Conservation (phyloP, 2,113 vertebrate genomes). For the Laticauda laticaudata region DNA sequence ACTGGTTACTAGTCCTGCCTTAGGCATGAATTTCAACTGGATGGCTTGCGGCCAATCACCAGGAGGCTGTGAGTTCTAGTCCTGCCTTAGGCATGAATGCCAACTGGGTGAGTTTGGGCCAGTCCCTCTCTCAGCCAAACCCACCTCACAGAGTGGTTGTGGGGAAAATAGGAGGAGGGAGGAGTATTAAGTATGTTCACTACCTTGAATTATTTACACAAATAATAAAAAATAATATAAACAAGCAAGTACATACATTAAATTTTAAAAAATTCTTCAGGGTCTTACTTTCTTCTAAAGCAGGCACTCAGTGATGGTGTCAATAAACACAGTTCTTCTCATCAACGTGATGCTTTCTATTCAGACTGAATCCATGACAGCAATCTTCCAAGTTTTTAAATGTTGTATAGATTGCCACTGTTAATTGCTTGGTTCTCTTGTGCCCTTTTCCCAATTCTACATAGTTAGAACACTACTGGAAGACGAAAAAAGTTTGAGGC, state of each 20-base stretch:
- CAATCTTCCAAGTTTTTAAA: not conserved
- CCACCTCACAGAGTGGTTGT: not conserved
- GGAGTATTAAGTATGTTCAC: not conserved
- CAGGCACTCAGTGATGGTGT: not conserved
- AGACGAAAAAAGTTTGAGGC: fast-evolving
- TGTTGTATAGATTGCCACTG: not conserved
- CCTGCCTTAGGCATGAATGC: not conserved
- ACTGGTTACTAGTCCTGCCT: too few relatives aligned
- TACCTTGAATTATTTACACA: not conserved
- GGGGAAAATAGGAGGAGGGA: not conserved
- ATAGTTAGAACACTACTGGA: not conserved
- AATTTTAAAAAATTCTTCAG: not conserved
- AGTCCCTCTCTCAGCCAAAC: not conserved
- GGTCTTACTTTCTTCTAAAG: not conserved
- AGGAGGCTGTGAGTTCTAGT: not conserved
- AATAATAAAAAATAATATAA: not conserved
- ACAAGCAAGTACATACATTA: not conserved
- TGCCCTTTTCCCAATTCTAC: not conserved
- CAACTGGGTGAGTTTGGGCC: not conserved
- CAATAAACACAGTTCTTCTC: not conserved
- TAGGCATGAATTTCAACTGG: too few relatives aligned
- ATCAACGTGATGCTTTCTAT: not conserved
- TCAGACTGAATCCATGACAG: not conserved
- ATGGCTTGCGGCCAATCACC: too few relatives aligned
- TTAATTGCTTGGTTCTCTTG: not conserved